Evolutionary conservation across 2,113 vertebrate genomes (phyloP).

Genomic region (Paedocypris sp.): DNA sequence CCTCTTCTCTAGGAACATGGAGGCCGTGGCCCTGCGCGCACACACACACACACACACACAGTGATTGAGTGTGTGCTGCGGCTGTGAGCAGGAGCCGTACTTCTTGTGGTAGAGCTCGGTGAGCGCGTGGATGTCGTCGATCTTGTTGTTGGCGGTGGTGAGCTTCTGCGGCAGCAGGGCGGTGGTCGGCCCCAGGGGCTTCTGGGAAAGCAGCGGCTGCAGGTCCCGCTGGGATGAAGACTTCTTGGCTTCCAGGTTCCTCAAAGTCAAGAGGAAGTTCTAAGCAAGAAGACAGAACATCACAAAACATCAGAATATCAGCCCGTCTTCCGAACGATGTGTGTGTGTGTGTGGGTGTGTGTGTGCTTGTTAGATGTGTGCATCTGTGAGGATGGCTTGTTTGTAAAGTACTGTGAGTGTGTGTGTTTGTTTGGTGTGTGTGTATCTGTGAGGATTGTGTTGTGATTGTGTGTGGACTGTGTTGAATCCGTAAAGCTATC

Average conservation of each 20-base stretch:
- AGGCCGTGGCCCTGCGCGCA: slow-evolving; percentile 64
- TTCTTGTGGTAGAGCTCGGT: slow-evolving; percentile 75
- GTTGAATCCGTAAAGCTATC: no score
- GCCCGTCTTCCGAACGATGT: no score
- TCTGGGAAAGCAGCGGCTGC: slow-evolving; percentile 64
- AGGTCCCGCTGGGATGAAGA: slow-evolving; percentile 67
- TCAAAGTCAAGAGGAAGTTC: slow-evolving; percentile 57
- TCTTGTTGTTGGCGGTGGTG: slow-evolving; percentile 67
- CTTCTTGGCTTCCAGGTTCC: slow-evolving; percentile 69
- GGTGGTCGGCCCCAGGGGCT: slow-evolving; percentile 53
- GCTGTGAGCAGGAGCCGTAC: no score
- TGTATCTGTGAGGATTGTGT: no score
- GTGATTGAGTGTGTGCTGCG: no score
- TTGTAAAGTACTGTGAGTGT: no score
- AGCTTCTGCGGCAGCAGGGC: slow-evolving; percentile 68
- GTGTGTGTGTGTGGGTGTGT: no score
- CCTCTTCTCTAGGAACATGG: slow-evolving; percentile 75
- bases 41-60: not conserved
- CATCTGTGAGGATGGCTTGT: no score
- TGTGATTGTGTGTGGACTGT: no score
- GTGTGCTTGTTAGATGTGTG: no score
- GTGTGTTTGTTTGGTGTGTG: no score
- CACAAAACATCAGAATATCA: no score
- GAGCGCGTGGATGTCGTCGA: slow-evolving; percentile 62
- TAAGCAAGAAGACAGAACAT: slow-evolving; percentile 32